Evolutionary conservation across 2,888 invertebrate species (phyloP).

Genomic region (Eristalis arbustorum): DNA sequence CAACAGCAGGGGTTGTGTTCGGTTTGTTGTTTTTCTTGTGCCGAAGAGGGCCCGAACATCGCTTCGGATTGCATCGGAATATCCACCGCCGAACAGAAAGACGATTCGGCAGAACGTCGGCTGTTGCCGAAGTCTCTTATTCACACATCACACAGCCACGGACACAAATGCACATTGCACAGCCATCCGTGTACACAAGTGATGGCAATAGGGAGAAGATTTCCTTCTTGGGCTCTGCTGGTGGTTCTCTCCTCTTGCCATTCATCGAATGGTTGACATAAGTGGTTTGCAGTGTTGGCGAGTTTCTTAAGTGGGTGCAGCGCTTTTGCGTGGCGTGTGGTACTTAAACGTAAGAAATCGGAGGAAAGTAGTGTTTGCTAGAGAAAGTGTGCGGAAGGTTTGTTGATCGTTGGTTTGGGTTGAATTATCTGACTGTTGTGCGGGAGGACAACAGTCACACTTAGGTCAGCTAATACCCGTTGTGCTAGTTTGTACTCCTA

Average conservation of each 20-base stretch:
- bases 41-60: slow-evolving; percentile 39
- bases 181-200: background rate
- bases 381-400: too few species aligned
- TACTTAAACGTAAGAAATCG: background rate
- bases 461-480: too few species aligned
- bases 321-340: background rate
- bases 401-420: too few species aligned
- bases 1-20: slow-evolving; percentile 13
- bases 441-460: too few species aligned
- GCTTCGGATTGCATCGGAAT: slow-evolving; percentile 22
- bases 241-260: background rate
- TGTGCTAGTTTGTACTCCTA: too few species aligned
- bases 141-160: slow-evolving; percentile 21
- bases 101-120: slow-evolving; percentile 15
- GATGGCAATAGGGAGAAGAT: slow-evolving; percentile 7
- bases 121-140: slow-evolving; percentile 28
- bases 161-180: slow-evolving; percentile 4
- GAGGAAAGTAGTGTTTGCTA: background rate
- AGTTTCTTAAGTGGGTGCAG: background rate
- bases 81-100: slow-evolving; percentile 1
- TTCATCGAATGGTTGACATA: slow-evolving; percentile 43
- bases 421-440: too few species aligned
- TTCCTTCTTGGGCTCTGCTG: slow-evolving; percentile 20
- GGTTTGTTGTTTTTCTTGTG: slow-evolving; percentile 9
- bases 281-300: slow-evolving; percentile 39